Evolutionary conservation across 2,888 invertebrate species (phyloP).

Genomic region (Calameuta filiformis): DNA sequence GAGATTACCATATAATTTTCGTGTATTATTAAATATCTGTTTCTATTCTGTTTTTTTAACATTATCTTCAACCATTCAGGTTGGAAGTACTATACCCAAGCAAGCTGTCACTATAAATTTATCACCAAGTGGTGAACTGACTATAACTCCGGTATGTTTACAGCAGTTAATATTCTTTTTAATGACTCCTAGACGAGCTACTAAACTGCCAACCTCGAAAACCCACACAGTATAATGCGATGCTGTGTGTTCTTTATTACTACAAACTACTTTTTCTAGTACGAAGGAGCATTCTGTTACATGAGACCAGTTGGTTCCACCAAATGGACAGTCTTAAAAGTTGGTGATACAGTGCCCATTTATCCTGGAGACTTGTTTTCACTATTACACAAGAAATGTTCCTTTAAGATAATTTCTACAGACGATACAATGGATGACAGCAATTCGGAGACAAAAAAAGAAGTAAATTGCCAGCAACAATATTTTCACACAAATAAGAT

Average conservation of each 20-base stretch:
- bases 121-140: slow-evolving; percentile 41
- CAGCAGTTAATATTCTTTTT: background rate
- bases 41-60: background rate
- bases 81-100: slow-evolving; percentile 33
- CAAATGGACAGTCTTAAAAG: slow-evolving; percentile 37
- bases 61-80: slow-evolving; percentile 20
- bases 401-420: slow-evolving; percentile 43
- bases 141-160: slow-evolving; percentile 48
- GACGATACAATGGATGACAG: slow-evolving; percentile 24
- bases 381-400: slow-evolving; percentile 43
- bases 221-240: background rate
- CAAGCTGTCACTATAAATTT: slow-evolving; percentile 45
- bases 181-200: background rate
- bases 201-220: background rate
- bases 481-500: background rate
- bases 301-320: slow-evolving; percentile 35
- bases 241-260: slow-evolving; percentile 4
- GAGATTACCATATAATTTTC: background rate
- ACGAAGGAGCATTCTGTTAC: slow-evolving; percentile 43
- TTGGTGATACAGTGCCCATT: slow-evolving; percentile 37
- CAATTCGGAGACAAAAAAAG: slow-evolving; percentile 24
- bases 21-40: background rate
- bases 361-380: slow-evolving; percentile 45
- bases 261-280: slow-evolving; percentile 32
- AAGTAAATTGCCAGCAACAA: slow-evolving; percentile 16